Conservation (phyloP, 2,113 vertebrate species). For the Eonycteris spelaea region DNA sequence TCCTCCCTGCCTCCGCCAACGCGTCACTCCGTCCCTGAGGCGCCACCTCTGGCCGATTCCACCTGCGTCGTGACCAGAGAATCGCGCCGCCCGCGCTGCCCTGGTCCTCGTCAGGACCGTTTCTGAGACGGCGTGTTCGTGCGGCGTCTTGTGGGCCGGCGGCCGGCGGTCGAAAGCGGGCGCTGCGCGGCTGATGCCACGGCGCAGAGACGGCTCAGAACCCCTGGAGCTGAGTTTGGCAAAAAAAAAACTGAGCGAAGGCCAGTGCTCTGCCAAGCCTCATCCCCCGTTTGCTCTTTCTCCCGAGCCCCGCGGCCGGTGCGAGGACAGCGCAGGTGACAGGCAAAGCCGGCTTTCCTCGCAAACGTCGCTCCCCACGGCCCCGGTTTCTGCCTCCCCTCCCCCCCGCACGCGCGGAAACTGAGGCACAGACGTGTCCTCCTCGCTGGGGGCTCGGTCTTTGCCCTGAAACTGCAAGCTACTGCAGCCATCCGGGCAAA, state of each 20-base stretch:
- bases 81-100: neutral
- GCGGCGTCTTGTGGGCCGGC: neutral
- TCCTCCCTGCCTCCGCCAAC: neutral
- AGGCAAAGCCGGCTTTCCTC: neutral
- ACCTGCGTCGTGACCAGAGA: neutral
- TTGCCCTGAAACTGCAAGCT: neutral
- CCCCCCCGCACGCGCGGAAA: neutral
- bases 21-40: neutral
- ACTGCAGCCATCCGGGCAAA: neutral
- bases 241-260: constrained; percentile 35
- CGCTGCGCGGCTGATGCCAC: neutral
- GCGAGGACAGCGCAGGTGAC: neutral
- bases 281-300: constrained; percentile 34
- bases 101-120: neutral
- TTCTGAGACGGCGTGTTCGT: neutral
- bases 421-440: neutral
- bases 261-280: constrained; percentile 49
- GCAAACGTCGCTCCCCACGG: neutral
- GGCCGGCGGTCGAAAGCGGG: neutral
- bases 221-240: constrained; percentile 54
- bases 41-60: neutral
- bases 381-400: neutral
- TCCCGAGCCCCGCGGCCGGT: constrained; percentile 50
- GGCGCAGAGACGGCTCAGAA: constrained; percentile 12
- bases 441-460: neutral